These are phyloP conservation scores for Chrysoperla carnea DNA, from an alignment of 1,140 invertebrate species.

Conservation along the genomic window DNA sequence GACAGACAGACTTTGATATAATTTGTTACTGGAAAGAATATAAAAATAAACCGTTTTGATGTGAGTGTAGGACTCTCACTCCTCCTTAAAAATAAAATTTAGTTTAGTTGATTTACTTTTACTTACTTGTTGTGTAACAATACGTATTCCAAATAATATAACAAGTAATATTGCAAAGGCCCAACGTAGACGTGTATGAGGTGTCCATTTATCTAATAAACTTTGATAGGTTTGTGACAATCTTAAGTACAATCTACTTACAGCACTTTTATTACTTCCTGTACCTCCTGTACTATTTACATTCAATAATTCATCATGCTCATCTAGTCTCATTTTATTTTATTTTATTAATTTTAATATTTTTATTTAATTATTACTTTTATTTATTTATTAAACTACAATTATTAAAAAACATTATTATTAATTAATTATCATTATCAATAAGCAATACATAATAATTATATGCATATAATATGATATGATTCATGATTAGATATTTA, in stretches of 20 bases:
- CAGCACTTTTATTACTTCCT: conserved; percentile 24
- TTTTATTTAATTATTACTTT: background rate
- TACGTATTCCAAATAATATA: conserved; percentile 34
- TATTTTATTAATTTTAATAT: conserved; percentile 17
- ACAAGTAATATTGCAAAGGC: conserved; percentile 30
- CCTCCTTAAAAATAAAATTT: conserved; percentile 15
- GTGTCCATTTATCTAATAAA: conserved; percentile 42
- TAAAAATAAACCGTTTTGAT: conserved; percentile 1
- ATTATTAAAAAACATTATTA: too few relatives aligned
- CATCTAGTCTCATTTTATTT: conserved; percentile 35
- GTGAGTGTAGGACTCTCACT: conserved; percentile 18
- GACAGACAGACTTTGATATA: too few relatives aligned
- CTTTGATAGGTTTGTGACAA: conserved; percentile 32
- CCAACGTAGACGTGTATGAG: conserved; percentile 37
- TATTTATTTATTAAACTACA: background rate
- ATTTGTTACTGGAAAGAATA: background rate
- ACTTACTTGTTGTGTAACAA: conserved; percentile 39
- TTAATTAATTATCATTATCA: too few relatives aligned
- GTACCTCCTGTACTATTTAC: background rate
- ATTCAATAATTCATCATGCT: conserved; percentile 15
- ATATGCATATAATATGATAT: too few relatives aligned
- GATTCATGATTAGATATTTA: too few relatives aligned
- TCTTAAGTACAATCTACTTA: conserved; percentile 35
- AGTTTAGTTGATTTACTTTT: conserved; percentile 6
- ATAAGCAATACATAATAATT: too few relatives aligned